These are phyloP conservation scores for Hystrix cristata DNA, from an alignment of 2,113 vertebrate species.

Conservation along the genomic window DNA sequence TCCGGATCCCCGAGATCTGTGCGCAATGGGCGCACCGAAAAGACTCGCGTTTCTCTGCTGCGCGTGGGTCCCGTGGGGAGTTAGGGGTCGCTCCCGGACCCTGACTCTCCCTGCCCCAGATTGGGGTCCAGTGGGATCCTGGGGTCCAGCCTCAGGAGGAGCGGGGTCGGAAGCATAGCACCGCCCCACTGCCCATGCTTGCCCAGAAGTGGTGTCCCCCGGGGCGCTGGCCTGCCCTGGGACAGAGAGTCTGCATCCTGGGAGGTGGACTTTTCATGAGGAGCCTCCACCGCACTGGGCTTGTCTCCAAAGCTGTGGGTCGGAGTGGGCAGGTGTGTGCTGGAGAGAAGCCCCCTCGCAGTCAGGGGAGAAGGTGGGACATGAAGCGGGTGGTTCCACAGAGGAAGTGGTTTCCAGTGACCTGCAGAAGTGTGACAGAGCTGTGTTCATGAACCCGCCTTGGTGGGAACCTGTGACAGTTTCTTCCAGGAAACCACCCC, in stretches of 20 bases:
- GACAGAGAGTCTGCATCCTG: rapidly evolving
- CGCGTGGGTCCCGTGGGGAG: neutral
- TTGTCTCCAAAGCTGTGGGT: neutral
- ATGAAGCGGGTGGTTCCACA: neutral
- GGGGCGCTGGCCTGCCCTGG: neutral
- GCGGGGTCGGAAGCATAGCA: neutral
- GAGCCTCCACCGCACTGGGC: rapidly evolving
- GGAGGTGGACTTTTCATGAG: rapidly evolving
- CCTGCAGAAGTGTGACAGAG: neutral
- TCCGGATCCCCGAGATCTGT: neutral
- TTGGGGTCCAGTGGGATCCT: too few relatives aligned
- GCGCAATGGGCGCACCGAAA: neutral
- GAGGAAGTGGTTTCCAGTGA: neutral
- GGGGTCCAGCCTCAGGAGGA: neutral
- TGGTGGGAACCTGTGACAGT: neutral
- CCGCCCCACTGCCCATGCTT: too few relatives aligned
- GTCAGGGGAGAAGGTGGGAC: too few relatives aligned
- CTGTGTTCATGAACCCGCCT: neutral
- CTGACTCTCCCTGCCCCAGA: neutral
- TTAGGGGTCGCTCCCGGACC: neutral
- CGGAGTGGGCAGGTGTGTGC: rapidly evolving
- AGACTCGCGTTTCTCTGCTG: neutral
- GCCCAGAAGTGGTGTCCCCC: too few relatives aligned
- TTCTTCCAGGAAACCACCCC: neutral
- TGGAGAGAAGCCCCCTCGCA: neutral